Percentiles rank a stretch among this genome's conserved stretches.
phyloP scores from a whole-genome alignment of 1,140 invertebrate genomes.

The Drosophila bipectinata region DNA sequence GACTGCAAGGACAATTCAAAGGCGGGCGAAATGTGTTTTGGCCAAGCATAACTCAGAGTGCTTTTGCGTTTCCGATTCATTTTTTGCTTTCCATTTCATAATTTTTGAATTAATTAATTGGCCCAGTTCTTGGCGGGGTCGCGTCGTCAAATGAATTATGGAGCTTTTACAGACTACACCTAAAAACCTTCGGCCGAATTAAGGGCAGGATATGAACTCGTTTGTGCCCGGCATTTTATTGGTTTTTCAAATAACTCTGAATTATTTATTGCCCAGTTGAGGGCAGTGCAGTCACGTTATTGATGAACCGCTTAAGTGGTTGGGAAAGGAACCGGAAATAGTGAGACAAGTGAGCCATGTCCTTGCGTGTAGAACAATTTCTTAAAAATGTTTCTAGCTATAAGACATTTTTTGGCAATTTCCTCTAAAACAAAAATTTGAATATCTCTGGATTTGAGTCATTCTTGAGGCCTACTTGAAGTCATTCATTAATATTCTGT shows the following conservation, averaged over 20 bases:
- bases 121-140: constrained; percentile 13
- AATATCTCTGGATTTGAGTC: constrained; percentile 41
- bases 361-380: neutral
- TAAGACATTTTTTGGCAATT: constrained; percentile 20
- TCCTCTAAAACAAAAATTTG: constrained; percentile 18
- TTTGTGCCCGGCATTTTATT: constrained; percentile 22
- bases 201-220: constrained; percentile 29
- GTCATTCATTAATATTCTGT: constrained; percentile 32
- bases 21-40: constrained; percentile 46
- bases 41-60: constrained; percentile 54
- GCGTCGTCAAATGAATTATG: constrained; percentile 58
- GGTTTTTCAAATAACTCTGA: constrained; percentile 40
- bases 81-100: constrained; percentile 51
- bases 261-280: constrained; percentile 46
- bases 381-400: neutral
- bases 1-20: constrained; percentile 75
- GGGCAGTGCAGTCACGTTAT: constrained; percentile 44
- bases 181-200: constrained; percentile 48
- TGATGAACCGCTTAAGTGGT: constrained; percentile 46
- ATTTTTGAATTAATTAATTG: constrained; percentile 78
- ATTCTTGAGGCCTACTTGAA: constrained; percentile 9
- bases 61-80: constrained; percentile 53
- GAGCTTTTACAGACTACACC: constrained; percentile 35
- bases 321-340: constrained; percentile 16
- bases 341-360: neutral